Percentiles rank a stretch among this genome's conserved stretches.
These are phyloP conservation scores for Lutraria lutraria DNA, from an alignment of 2,888 invertebrate species.

Conservation along the genomic window DNA sequence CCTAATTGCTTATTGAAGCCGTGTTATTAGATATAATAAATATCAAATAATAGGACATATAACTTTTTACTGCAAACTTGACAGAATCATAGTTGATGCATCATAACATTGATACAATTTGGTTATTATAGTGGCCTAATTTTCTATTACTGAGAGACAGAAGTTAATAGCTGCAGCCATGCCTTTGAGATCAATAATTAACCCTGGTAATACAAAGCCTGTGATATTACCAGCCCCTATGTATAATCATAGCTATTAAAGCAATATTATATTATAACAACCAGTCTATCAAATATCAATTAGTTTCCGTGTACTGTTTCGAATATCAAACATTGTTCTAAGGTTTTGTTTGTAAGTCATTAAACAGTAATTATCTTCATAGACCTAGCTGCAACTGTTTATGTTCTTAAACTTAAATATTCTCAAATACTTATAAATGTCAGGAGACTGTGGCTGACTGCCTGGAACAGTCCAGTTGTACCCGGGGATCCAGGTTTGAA, in stretches of 20 bases:
- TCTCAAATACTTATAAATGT: too few relatives aligned
- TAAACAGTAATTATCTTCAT: too few relatives aligned
- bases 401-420: too few relatives aligned
- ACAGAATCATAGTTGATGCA: neutral
- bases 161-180: neutral
- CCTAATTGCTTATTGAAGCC: neutral
- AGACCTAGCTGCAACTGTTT: too few relatives aligned
- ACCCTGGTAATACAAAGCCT: neutral
- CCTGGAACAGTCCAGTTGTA: too few relatives aligned
- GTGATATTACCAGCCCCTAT: neutral
- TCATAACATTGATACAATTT: neutral
- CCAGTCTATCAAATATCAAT: constrained; percentile 1
- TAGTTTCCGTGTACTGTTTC: neutral
- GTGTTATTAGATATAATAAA: neutral
- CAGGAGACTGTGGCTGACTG: too few relatives aligned
- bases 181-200: neutral
- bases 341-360: too few relatives aligned
- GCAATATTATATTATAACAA: neutral
- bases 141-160: neutral
- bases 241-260: neutral
- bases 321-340: neutral
- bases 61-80: neutral
- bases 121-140: neutral
- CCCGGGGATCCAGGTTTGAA: too few relatives aligned
- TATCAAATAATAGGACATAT: neutral